Evolutionary conservation across 2,113 vertebrate genomes (phyloP).

Genomic region (Pleuronectes platessa): DNA sequence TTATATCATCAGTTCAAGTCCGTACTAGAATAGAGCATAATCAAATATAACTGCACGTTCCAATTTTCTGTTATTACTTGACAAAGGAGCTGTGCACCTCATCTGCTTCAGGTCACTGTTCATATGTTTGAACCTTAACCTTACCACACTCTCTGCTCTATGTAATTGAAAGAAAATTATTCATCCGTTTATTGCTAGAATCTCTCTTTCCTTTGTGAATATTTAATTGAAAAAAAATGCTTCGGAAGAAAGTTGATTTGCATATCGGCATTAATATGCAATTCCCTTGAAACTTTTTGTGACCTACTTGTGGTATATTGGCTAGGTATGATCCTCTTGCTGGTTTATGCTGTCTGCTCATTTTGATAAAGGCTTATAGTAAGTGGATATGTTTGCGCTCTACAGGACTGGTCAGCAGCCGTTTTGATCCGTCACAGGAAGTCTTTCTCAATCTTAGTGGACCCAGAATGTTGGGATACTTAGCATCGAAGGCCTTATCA

Average conservation of each 20-base stretch:
- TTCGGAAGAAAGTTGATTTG: constrained; percentile 47
- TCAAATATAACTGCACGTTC: constrained; percentile 40
- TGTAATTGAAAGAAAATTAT: not conserved
- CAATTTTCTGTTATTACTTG: constrained; percentile 34
- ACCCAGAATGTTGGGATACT: not conserved
- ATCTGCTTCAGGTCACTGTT: constrained; percentile 27
- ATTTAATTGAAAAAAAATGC: constrained; percentile 60
- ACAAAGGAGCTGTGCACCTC: constrained; percentile 18
- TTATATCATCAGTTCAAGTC: constrained; percentile 24
- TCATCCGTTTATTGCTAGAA: constrained; percentile 40
- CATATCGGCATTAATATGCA: constrained; percentile 69
- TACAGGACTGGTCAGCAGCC: constrained; percentile 13
- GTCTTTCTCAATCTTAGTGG: not conserved
- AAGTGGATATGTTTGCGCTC: constrained; percentile 39
- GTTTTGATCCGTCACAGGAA: constrained; percentile 30
- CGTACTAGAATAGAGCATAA: constrained; percentile 3
- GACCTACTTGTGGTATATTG: constrained; percentile 57
- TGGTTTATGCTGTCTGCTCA: constrained; percentile 18
- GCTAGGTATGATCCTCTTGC: constrained; percentile 40
- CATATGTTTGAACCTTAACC: constrained; percentile 39
- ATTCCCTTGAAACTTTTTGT: constrained; percentile 61
- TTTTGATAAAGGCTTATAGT: constrained; percentile 21
- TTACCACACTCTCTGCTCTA: constrained; percentile 11
- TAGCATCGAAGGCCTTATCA: not conserved
- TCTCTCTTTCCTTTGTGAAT: constrained; percentile 55